Evolutionary conservation across 2,888 invertebrate genomes (phyloP).

Genomic region (Suillia variegata): DNA sequence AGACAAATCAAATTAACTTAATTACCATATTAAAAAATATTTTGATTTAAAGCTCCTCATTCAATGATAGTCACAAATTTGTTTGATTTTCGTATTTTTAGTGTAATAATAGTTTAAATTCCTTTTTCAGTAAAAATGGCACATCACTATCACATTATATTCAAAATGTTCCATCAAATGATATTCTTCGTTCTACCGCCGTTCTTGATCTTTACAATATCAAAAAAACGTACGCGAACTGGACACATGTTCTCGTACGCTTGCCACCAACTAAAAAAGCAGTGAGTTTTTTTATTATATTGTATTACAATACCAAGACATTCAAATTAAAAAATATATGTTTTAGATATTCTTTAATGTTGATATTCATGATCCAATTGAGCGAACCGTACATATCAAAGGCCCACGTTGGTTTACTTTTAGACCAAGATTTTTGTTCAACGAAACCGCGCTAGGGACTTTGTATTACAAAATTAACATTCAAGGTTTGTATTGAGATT

Average conservation of each 20-base stretch:
- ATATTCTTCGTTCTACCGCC: slow-evolving; percentile 61
- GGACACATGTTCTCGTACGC: slow-evolving; percentile 75
- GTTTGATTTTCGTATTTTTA: too few species aligned
- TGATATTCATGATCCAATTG: slow-evolving; percentile 67
- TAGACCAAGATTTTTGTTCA: slow-evolving; percentile 59
- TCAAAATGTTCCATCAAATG: slow-evolving; percentile 64
- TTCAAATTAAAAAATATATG: slow-evolving; percentile 3
- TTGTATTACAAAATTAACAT: slow-evolving; percentile 69
- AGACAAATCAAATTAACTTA: too few species aligned
- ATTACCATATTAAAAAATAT: too few species aligned
- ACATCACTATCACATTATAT: slow-evolving; percentile 67
- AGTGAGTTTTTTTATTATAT: slow-evolving; percentile 51
- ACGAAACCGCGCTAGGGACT: slow-evolving; percentile 66
- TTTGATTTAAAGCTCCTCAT: too few species aligned
- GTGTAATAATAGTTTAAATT: too few species aligned
- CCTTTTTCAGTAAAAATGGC: slow-evolving; percentile 52
- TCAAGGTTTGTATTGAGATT: slow-evolving; percentile 45
- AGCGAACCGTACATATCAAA: slow-evolving; percentile 55
- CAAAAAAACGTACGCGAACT: slow-evolving; percentile 64
- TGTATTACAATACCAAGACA: slow-evolving; percentile 5
- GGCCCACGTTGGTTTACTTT: slow-evolving; percentile 60
- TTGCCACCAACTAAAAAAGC: slow-evolving; percentile 69
- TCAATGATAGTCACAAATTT: too few species aligned
- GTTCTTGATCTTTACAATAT: slow-evolving; percentile 68
- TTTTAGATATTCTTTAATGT: slow-evolving; percentile 69